phyloP scores from a whole-genome alignment of 2,113 vertebrate species.

The Phrynosoma blainvillii region DNA sequence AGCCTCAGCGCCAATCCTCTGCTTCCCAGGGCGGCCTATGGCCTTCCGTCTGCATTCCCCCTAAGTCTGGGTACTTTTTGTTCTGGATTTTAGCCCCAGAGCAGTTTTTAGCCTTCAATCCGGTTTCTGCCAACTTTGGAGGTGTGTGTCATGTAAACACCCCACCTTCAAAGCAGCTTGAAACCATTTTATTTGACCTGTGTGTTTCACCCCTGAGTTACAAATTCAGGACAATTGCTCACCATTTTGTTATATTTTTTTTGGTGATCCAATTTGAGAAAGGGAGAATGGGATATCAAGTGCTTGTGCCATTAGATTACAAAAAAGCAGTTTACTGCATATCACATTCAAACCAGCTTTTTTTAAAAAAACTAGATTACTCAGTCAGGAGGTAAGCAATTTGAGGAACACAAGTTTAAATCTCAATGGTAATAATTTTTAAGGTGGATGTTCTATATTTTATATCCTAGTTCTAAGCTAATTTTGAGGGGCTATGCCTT shows the following conservation, averaged over 20 bases:
- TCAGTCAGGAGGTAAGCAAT: not conserved
- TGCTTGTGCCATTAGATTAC: not conserved
- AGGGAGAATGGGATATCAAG: not conserved
- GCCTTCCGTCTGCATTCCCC: too few species aligned
- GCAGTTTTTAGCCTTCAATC: too few species aligned
- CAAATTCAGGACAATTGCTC: not conserved
- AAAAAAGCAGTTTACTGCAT: not conserved
- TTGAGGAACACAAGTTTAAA: not conserved
- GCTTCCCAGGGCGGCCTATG: too few species aligned
- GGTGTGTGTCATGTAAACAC: too few species aligned
- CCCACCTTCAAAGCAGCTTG: too few species aligned
- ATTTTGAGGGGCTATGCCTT: not conserved
- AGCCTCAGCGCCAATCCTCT: too few species aligned
- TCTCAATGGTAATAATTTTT: too few species aligned
- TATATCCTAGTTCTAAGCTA: not conserved
- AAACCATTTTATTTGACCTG: too few species aligned
- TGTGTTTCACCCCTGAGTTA: not conserved
- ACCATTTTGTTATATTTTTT: conserved; percentile 2
- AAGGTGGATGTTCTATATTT: not conserved
- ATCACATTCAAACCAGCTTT: not conserved
- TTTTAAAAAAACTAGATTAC: not conserved
- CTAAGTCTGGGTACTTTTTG: too few species aligned
- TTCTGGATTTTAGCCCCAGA: too few species aligned
- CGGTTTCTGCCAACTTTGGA: too few species aligned
- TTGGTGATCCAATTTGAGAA: not conserved